Base-by-base conservation (phyloP, 2,113 vertebrate genomes). In the Verasper variegatus region DNA sequence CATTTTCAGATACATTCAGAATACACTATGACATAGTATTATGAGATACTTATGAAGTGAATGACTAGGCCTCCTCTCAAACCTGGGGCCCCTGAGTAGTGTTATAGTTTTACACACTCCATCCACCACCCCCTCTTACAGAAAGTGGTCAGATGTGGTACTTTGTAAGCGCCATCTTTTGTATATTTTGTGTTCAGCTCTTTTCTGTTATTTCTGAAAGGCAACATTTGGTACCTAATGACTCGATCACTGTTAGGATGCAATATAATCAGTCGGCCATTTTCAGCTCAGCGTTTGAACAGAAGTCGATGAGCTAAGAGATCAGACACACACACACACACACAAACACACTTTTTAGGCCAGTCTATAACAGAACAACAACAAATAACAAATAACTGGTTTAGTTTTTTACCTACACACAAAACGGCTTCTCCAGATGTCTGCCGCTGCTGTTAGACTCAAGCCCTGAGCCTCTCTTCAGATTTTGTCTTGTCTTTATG, bases 271-370 rank as follows among this genome's bases (percentile, higher is more conserved):
- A 60, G 8, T 23, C 51, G 70, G 24, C 31, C n/a, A n/a, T 21
- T 64, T 27, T 21, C 21, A 52, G 27, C 3, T 62, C 18, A 1
- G 42, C 15, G 10, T 74, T 69, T 81, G 52, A 74, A 59, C 18
- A 74, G 37, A 74, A 61, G 23, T 35, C 47, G 24, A 47, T 8
- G 27, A 47, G 15, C 5, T 13, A 10, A 14, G 2, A 45, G 0
- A 35, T 35, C 27, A 65, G 35, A 74, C 37, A 66, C 14, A 37
- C 27, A 24, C 27, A 20, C 40, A 40, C 0, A 27, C 40, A 17
- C 42, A 56, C 31, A 35, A 6, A 35, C 31, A 8, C 31, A 35
- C 24, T 24, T 24, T 24, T 24, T 24, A 24, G 24, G 24, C 24
- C 24, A 24, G 24, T 24, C 24, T 24, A 24, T 24, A 24, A 24